Evolutionary conservation across 64 coral and sea anemone genomes (phyloP), one percentile per base, ranked within the genome.

Genomic region (Actinia equina): DNA sequence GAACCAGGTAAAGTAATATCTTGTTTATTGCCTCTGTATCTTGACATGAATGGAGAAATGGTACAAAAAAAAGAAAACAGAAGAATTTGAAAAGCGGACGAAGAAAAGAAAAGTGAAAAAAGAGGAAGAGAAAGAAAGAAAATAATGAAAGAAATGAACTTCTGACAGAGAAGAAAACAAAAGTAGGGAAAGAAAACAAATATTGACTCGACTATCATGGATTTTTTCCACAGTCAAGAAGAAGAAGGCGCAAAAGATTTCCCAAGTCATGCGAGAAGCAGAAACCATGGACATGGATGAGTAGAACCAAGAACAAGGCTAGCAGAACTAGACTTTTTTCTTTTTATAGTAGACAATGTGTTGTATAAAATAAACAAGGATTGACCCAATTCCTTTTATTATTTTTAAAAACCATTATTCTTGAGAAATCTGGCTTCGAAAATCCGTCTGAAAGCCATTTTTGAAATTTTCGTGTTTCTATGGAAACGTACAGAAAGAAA

Each of bases 211-310:
- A 27, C 20, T 26, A 6, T 82, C 15, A 6, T 85, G 30, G 16
- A n/a, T 12, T 43, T 52, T 37, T 44, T 60, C 17, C 54, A 17
- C 55, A n/a, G 62, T 23, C 19, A 85, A 85, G 52, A 97, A 80
- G 56, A 93, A 74, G 91, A 82, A 60, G 45, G 65, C 85, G 45
- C 91, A 88, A 83, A 97, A 97, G 82, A 97, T 97, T 59, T 93
- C 91, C n/a, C 94, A 97, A 83, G 94, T 93, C 55, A 93, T 97
- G 94, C 88, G 70, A n/a, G 94, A 96, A 59, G 23, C 85, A 60
- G 94, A 96, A 70, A 86, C 69, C 80, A 96, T 96, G 94, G 94
- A 96, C 15, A 93, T 82, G 27, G 94, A 93, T 18, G 94, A 93
- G 20, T 96, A 69, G 74, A 84, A 65, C 20, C 0, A 19, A 41